Percentiles rank a stretch among this genome's conserved stretches.
Conservation (phyloP, 2,797 vertebrate species). For the Paedocypris micromegethes region DNA sequence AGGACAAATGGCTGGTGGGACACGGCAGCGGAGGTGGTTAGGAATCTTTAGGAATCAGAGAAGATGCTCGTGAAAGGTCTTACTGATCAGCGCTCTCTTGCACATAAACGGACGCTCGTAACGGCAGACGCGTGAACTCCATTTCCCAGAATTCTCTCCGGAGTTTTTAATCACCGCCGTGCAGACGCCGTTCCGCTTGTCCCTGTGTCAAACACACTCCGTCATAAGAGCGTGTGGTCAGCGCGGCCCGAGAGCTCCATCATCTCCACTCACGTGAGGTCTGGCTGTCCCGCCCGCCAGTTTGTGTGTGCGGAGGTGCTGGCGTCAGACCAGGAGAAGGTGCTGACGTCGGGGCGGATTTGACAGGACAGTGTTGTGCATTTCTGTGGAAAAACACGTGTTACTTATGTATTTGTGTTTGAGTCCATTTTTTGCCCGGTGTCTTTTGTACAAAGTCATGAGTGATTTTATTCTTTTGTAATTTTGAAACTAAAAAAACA, state of each 20-base stretch:
- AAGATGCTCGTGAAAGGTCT: slow-evolving; percentile 28
- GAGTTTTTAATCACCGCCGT: slow-evolving; percentile 58
- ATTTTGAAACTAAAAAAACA: too few species aligned
- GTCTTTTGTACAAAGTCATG: too few species aligned
- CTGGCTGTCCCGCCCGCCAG: slow-evolving; percentile 59
- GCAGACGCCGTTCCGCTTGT: slow-evolving; percentile 59
- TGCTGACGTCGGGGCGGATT: slow-evolving; percentile 53
- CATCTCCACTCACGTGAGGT: slow-evolving; percentile 54
- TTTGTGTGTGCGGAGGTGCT: slow-evolving; percentile 41
- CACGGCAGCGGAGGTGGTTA: not conserved
- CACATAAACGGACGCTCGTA: slow-evolving; percentile 72
- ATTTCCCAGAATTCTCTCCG: slow-evolving; percentile 58
- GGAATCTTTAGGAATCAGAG: not conserved
- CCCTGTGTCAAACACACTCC: slow-evolving; percentile 49
- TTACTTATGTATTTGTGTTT: too few species aligned
- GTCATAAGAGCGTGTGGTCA: not conserved
- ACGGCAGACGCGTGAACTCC: slow-evolving; percentile 65
- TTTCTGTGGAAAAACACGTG: slow-evolving; percentile 56
- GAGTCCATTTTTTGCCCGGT: too few species aligned
- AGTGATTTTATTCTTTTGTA: too few species aligned
- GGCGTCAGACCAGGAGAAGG: slow-evolving; percentile 67
- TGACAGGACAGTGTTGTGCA: slow-evolving; percentile 70
- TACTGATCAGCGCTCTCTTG: slow-evolving; percentile 70
- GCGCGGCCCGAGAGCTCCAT: not conserved
- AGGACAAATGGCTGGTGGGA: slow-evolving; percentile 66